Conservation (phyloP, 2,113 vertebrate species). For the Phalacrocorax carbo region DNA sequence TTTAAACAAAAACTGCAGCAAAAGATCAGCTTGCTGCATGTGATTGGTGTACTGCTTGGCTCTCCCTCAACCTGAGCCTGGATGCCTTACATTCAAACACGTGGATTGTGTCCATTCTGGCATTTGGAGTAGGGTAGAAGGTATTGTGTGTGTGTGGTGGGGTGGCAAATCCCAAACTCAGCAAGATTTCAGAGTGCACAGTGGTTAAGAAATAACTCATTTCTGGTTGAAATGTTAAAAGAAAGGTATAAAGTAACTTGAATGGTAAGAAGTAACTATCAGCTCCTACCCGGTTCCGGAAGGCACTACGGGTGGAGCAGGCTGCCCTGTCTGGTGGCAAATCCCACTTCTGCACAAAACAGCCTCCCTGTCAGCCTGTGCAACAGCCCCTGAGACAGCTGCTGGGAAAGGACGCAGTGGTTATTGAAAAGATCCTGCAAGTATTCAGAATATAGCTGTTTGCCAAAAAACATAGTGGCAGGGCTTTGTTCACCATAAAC, state of each 20-base stretch:
- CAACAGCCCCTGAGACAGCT: neutral
- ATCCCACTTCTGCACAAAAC: neutral
- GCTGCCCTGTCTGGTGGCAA: neutral
- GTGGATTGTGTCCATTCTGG: rapidly evolving
- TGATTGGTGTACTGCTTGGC: neutral
- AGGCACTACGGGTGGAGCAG: neutral
- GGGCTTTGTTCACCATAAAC: neutral
- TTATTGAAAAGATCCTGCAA: neutral
- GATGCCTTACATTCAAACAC: neutral
- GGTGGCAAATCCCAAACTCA: neutral
- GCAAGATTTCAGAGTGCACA: neutral
- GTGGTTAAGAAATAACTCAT: neutral
- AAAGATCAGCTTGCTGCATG: neutral
- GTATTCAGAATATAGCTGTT: neutral
- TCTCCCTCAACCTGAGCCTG: neutral
- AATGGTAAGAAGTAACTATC: neutral
- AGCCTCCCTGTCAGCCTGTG: neutral
- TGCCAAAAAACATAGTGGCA: neutral
- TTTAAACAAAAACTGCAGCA: neutral
- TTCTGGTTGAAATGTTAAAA: neutral
- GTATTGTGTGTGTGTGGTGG: neutral
- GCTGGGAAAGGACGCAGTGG: neutral
- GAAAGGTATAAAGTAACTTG: neutral
- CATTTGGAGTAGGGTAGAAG: neutral
- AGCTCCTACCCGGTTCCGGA: neutral